A percentile compares a stretch with the other conserved stretches of the same genome.
Conservation (phyloP, 2,113 vertebrate species). For the Carassius auratus region DNA sequence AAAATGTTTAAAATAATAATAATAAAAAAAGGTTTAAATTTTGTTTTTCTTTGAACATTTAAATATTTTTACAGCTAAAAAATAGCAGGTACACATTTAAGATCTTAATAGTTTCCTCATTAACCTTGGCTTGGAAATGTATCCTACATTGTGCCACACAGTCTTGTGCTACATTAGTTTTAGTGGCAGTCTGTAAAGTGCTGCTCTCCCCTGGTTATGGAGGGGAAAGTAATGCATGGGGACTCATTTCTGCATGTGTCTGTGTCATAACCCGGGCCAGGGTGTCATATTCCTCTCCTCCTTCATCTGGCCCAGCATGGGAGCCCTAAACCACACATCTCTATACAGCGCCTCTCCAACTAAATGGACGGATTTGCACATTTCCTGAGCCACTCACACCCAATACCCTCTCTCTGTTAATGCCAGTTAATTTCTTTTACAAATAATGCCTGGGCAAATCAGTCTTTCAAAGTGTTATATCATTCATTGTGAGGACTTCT, state of each 20-base stretch:
- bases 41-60: background rate
- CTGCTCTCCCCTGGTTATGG: conserved; percentile 35
- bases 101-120: conserved; percentile 17
- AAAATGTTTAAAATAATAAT: background rate
- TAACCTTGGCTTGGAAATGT: conserved; percentile 14
- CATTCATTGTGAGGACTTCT: conserved; percentile 97
- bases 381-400: conserved; percentile 82
- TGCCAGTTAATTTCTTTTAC: conserved; percentile 93
- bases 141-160: conserved; percentile 1
- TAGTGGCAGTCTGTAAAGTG: conserved; percentile 36
- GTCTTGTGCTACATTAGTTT: conserved; percentile 40
- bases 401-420: conserved; percentile 84
- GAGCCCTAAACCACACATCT: conserved; percentile 85
- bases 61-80: background rate
- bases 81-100: background rate
- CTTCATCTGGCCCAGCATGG: conserved; percentile 84
- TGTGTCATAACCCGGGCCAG: conserved; percentile 75
- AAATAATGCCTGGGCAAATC: conserved; percentile 98
- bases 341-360: conserved; percentile 72
- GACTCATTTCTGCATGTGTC: conserved; percentile 43
- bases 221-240: conserved; percentile 39
- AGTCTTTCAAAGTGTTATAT: conserved; percentile 97
- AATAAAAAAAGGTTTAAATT: background rate
- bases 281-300: conserved; percentile 81
- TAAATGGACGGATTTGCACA: conserved; percentile 84